Evolutionary conservation across 92 coral and sea anemone genomes (phyloP).

Genomic region (Desmophyllum pertusum): DNA sequence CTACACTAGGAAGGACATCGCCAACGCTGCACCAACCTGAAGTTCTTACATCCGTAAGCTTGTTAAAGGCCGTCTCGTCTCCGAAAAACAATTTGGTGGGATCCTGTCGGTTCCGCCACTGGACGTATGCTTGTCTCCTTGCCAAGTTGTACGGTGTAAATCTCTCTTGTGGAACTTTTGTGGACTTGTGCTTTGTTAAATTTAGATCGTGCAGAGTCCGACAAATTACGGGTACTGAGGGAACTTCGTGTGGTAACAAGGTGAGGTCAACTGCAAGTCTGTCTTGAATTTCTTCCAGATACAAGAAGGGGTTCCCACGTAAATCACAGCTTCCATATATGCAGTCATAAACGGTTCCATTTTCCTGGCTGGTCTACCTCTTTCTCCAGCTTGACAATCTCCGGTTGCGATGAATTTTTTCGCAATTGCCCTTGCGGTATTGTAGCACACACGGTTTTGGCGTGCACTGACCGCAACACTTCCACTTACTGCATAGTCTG

Average conservation of each 20-base stretch:
- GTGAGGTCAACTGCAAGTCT: constrained; percentile 12
- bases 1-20: neutral
- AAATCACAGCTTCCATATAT: constrained; percentile 2
- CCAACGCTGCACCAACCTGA: constrained; percentile 14
- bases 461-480: neutral
- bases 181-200: constrained; percentile 38
- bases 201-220: constrained; percentile 17
- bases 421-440: neutral
- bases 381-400: constrained; percentile 4
- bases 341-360: neutral
- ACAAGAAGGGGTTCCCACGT: neutral
- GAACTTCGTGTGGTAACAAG: constrained; percentile 34
- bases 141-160: constrained; percentile 26
- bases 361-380: neutral
- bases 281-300: neutral
- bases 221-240: constrained; percentile 34
- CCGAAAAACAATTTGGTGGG: constrained; percentile 39
- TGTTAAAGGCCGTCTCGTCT: constrained; percentile 45
- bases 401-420: neutral
- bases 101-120: constrained; percentile 40
- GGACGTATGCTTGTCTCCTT: constrained; percentile 32
- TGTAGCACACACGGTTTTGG: neutral
- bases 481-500: neutral
- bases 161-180: constrained; percentile 38
- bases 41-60: constrained; percentile 18